Conservation (phyloP, 2,113 vertebrate species). For the Mus pahari region DNA sequence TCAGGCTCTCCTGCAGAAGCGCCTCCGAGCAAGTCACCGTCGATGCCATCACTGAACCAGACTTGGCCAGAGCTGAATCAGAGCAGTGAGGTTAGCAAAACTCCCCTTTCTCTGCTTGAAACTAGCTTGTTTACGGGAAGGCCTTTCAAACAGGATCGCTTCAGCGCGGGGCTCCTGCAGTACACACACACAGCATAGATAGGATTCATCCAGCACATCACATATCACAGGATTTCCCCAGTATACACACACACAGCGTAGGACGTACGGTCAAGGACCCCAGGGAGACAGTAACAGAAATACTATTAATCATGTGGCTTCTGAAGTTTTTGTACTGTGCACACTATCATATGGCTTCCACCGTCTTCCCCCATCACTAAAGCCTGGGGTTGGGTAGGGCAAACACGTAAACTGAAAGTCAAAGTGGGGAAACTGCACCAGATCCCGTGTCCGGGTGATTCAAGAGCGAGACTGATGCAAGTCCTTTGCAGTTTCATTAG, state of each 20-base stretch:
- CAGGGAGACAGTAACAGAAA: background rate
- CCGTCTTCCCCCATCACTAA: background rate
- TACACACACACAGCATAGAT: background rate
- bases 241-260: background rate
- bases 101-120: constrained; percentile 69
- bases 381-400: background rate
- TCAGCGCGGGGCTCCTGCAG: background rate
- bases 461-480: background rate
- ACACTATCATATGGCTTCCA: background rate
- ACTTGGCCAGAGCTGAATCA: constrained; percentile 99
- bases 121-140: constrained; percentile 72
- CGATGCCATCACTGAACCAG: constrained; percentile 99
- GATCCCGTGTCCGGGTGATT: background rate
- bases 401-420: background rate
- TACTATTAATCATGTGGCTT: background rate
- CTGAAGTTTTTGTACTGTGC: constrained; percentile 38
- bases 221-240: background rate
- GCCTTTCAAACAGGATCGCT: background rate
- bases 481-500: background rate
- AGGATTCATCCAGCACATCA: background rate
- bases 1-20: constrained; percentile 96
- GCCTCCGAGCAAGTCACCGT: constrained; percentile 98
- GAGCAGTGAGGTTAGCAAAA: constrained; percentile 95
- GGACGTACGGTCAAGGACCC: background rate
- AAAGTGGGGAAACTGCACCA: background rate